Percentiles rank a stretch among this genome's conserved stretches.
These are phyloP conservation scores for Drosophila phalerata DNA, from an alignment of 2,888 invertebrate species.

Conservation along the genomic window DNA sequence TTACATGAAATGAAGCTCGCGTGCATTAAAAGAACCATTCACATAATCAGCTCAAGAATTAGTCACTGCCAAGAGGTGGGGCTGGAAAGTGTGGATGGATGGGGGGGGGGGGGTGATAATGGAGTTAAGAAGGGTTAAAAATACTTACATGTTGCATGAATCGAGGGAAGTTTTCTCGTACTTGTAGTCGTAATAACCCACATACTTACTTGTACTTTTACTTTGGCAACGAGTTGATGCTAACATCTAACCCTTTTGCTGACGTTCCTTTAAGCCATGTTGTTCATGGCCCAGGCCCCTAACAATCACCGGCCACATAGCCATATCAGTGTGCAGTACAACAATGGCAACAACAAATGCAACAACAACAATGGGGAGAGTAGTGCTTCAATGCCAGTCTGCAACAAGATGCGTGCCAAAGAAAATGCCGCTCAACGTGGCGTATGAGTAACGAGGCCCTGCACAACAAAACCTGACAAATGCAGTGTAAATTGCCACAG, in stretches of 20 bases:
- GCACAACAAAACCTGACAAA: conserved; percentile 57
- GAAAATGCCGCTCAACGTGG: conserved; percentile 44
- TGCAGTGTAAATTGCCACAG: conserved; percentile 48
- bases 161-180: not conserved
- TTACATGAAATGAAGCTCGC: not conserved
- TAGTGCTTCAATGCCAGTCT: conserved; percentile 14
- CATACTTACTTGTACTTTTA: not conserved
- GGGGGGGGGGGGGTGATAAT: no score
- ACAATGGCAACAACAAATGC: not conserved
- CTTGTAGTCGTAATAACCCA: conserved; percentile 11
- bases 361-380: not conserved
- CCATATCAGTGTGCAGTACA: conserved; percentile 5
- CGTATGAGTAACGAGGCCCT: conserved; percentile 63
- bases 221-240: conserved; percentile 13
- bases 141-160: not conserved
- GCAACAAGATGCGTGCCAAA: conserved; percentile 34
- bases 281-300: not conserved
- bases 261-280: conserved; percentile 3
- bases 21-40: conserved; percentile 13
- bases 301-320: conserved; percentile 13
- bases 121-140: not conserved
- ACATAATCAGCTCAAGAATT: conserved; percentile 23
- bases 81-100: not conserved
- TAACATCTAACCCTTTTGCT: conserved; percentile 15
- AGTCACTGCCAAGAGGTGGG: not conserved